Conservation (phyloP, 1,140 invertebrate genomes). For the Listronotus oregonensis region DNA sequence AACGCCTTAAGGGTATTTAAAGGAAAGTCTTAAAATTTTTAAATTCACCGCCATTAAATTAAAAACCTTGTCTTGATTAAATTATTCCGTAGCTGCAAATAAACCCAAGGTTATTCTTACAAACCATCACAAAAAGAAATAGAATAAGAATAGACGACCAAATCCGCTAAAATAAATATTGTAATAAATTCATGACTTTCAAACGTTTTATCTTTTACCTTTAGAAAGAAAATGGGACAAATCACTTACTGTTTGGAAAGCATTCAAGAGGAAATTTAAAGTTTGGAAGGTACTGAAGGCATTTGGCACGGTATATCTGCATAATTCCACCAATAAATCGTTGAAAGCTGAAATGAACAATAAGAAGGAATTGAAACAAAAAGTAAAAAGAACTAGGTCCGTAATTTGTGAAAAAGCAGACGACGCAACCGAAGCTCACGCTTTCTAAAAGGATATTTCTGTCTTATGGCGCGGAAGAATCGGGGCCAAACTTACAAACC, state of each 20-base stretch:
- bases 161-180: too few relatives aligned
- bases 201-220: slow-evolving; percentile 13
- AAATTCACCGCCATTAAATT: too few relatives aligned
- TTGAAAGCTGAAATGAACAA: slow-evolving; percentile 15
- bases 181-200: too few relatives aligned
- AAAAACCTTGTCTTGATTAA: too few relatives aligned
- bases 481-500: slow-evolving; percentile 22
- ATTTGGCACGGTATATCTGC: slow-evolving; percentile 27
- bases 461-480: slow-evolving; percentile 22
- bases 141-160: too few relatives aligned
- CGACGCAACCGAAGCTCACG: neutral
- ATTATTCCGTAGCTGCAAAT: too few relatives aligned
- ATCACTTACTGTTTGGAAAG: slow-evolving; percentile 19
- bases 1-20: too few relatives aligned
- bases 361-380: slow-evolving; percentile 13
- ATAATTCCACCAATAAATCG: slow-evolving; percentile 28
- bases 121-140: too few relatives aligned
- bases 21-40: too few relatives aligned
- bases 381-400: neutral
- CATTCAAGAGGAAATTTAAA: slow-evolving; percentile 21
- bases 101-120: too few relatives aligned
- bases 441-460: slow-evolving; percentile 19
- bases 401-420: slow-evolving; percentile 25
- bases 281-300: slow-evolving; percentile 22
- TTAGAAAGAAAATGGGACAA: slow-evolving; percentile 14